These are phyloP conservation scores for Diphyllodes magnificus DNA, from an alignment of 2,113 vertebrate genomes.

Conservation along the genomic window DNA sequence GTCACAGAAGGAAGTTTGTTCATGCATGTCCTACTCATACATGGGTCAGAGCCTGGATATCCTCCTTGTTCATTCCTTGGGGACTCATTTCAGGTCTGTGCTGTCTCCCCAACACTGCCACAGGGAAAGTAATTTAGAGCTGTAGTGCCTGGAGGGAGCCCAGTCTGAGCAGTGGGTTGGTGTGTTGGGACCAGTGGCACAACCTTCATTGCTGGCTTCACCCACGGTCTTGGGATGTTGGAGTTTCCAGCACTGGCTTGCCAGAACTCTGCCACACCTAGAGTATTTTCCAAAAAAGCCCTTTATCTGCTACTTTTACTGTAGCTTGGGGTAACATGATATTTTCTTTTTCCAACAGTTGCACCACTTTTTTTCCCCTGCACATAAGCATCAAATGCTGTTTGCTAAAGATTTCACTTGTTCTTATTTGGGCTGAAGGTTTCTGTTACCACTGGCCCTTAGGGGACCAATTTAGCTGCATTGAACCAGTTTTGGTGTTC, in stretches of 20 bases:
- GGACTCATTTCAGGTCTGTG: neutral
- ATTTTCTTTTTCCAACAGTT: neutral
- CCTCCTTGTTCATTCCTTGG: neutral
- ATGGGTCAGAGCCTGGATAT: neutral
- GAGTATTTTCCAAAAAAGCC: neutral
- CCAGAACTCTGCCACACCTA: neutral
- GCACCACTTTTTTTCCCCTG: neutral
- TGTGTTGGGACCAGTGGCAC: neutral
- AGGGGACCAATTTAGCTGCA: slow-evolving; percentile 61
- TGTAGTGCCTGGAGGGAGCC: neutral
- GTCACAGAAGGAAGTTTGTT: neutral
- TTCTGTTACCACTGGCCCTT: slow-evolving; percentile 59
- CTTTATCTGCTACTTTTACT: neutral
- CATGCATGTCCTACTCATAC: neutral
- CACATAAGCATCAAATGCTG: slow-evolving; percentile 19
- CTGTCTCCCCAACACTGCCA: neutral
- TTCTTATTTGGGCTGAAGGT: slow-evolving; percentile 59
- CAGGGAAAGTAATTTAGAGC: neutral
- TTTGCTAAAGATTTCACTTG: slow-evolving; percentile 53
- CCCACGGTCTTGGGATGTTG: neutral
- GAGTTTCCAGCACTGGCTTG: neutral
- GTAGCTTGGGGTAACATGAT: neutral
- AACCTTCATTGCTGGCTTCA: neutral
- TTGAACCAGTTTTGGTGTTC: slow-evolving; percentile 56
- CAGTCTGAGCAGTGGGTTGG: neutral